phyloP scores from a whole-genome alignment of 2,888 invertebrate species.

The Ethmia dodecea region DNA sequence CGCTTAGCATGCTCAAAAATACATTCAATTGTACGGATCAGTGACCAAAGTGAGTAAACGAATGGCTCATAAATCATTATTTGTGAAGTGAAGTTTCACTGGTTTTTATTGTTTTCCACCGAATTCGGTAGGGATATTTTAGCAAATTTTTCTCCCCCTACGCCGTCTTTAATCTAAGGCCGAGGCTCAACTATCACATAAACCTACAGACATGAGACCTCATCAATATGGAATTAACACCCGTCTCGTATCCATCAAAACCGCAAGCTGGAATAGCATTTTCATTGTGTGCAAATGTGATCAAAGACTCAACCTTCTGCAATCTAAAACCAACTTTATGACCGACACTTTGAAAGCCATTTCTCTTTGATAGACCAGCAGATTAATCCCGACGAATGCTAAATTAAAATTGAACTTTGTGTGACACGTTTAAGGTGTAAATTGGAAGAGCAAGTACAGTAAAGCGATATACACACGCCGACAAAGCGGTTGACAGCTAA shows the following conservation, averaged over 20 bases:
- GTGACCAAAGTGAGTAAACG: no score
- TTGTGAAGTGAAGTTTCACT: no score
- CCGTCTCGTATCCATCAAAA: slow-evolving; percentile 44
- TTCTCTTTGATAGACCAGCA: slow-evolving; percentile 9
- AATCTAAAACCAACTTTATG: slow-evolving; percentile 27
- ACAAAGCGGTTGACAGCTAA: slow-evolving; percentile 40
- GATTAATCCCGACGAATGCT: neutral
- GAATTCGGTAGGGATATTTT: no score
- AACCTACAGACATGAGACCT: no score
- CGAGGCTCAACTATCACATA: no score
- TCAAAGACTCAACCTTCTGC: slow-evolving; percentile 30
- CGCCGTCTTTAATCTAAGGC: no score
- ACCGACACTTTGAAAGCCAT: slow-evolving; percentile 6
- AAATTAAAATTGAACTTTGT: slow-evolving; percentile 20
- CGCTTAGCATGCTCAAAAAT: no score
- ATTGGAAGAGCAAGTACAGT: slow-evolving; percentile 17
- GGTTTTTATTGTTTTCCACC: no score
- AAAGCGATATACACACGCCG: slow-evolving; percentile 33
- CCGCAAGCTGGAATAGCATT: slow-evolving; percentile 43
- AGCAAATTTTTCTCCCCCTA: no score
- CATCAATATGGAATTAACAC: slow-evolving; percentile 33
- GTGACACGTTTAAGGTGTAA: neutral
- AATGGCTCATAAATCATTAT: no score
- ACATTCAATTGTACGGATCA: no score
- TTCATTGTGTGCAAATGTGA: slow-evolving; percentile 57